These are phyloP conservation scores for Oncorhynchus kisutch DNA, from an alignment of 2,113 vertebrate genomes.

Conservation along the genomic window DNA sequence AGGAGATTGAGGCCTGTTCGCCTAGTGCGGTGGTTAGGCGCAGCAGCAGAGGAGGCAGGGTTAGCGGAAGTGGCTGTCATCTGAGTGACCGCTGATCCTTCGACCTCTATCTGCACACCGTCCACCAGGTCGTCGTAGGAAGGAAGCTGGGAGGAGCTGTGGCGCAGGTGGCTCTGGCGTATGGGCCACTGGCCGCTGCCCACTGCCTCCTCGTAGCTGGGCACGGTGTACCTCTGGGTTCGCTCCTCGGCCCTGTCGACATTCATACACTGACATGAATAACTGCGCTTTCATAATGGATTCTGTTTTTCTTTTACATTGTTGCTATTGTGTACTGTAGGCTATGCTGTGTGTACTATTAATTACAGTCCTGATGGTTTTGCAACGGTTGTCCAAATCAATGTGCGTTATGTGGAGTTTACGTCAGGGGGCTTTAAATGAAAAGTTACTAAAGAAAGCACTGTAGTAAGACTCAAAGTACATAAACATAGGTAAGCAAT, in stretches of 20 bases:
- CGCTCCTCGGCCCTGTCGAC: constrained; percentile 58
- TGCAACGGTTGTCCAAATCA: no score
- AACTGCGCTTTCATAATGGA: background rate
- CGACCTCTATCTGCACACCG: constrained; percentile 45
- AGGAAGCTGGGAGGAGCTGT: constrained; percentile 84
- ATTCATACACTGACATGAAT: background rate
- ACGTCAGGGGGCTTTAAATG: no score
- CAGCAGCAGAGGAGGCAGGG: rapidly evolving
- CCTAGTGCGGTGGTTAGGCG: constrained; percentile 60
- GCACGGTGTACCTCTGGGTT: constrained; percentile 72
- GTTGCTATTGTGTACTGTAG: no score
- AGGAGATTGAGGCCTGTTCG: constrained; percentile 78
- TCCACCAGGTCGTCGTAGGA: constrained; percentile 90
- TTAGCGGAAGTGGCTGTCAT: background rate
- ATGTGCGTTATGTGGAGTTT: no score
- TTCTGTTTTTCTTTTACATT: background rate
- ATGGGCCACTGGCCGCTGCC: constrained; percentile 70
- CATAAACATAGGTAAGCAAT: no score
- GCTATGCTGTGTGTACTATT: no score
- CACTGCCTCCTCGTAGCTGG: constrained; percentile 93
- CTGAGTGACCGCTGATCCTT: constrained; percentile 30
- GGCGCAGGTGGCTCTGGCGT: constrained; percentile 63
- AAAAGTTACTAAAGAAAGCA: no score
- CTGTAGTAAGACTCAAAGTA: no score
- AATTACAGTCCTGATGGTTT: no score